Base-by-base conservation (phyloP, 92 coral and sea anemone species). In the Hydrozoanthus gracilis region DNA sequence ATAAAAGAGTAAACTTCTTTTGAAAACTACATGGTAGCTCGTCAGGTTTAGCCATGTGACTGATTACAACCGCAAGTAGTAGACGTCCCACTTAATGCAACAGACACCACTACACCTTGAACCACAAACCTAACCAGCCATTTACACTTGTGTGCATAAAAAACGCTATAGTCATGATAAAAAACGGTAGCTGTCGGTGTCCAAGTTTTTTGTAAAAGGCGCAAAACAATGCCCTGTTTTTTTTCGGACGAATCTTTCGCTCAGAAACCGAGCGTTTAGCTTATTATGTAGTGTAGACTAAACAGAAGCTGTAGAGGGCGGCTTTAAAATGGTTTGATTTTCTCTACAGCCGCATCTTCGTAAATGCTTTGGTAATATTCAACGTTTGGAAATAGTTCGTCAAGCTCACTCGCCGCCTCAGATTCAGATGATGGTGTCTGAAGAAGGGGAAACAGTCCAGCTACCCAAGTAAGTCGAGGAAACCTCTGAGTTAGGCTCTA, bases 341-440 rank as follows among this genome's bases (percentile, higher is more conserved):
- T 73, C 60, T 77, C 49, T 68, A 27, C 86, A 96, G 99, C 98
- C 99, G 51, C 99, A 96, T 86, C 90, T 96, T 60, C 93, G 96
- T 44, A 96, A 96, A 51, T 96, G 99, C 79, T 96, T 96, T 84
- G 95, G 93, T 8, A 96, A 95, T 83, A 90, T 96, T 79, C 88
- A 86, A 60, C 93, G 90, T 79, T 91, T 96, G 76, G 97, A 91
- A 5, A 95, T 96, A 79, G 89, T 93, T 14, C 97, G 93, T 51
- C 96, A 95, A 48, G 93, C 97, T 9, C 94, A 91, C 64, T 92
- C 96, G 0, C 95, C 96, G 1, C 93, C 96, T 15, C 94, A 96
- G 73, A 94, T 95, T 72, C 91, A 93, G 89, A 77, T 83, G 89
- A 95, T 96, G 97, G 92, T 90, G 3, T 94, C 98, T 51, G 99